Evolutionary conservation across 53 echinoderm and acorn worm genomes (phyloP).

Genomic region (Zoroaster sp.): DNA sequence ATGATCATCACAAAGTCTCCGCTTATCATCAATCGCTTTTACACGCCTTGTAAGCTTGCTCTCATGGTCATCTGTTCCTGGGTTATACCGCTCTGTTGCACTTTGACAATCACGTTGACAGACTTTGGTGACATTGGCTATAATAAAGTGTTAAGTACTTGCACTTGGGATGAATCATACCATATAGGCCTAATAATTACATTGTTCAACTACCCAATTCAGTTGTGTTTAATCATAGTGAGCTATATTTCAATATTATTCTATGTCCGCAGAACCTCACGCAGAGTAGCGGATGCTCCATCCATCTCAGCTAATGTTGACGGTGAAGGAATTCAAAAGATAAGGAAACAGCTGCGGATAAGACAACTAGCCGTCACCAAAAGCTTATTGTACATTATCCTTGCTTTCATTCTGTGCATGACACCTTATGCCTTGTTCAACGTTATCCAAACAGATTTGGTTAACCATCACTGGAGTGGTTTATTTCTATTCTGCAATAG

Average conservation of each 20-base stretch:
- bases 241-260: slow-evolving; percentile 5
- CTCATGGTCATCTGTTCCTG: slow-evolving; percentile 60
- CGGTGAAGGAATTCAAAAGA: background rate
- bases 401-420: slow-evolving; percentile 52
- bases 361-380: slow-evolving; percentile 63
- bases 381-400: slow-evolving; percentile 48
- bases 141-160: background rate
- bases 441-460: background rate
- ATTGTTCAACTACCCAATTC: background rate
- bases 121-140: slow-evolving; percentile 40
- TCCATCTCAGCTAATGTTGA: background rate
- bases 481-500: slow-evolving; percentile 40
- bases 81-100: slow-evolving; percentile 40
- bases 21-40: slow-evolving; percentile 27
- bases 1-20: slow-evolving; percentile 54
- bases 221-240: background rate
- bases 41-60: slow-evolving; percentile 45
- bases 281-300: background rate
- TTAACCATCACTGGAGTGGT: slow-evolving; percentile 16
- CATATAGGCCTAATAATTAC: background rate
- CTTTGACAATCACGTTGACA: slow-evolving; percentile 25
- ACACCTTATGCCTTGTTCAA: background rate
- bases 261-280: slow-evolving; percentile 7
- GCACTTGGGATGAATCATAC: background rate
- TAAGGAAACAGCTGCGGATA: slow-evolving; percentile 19